Conservation (phyloP, 2,113 vertebrate species). For the Sus scrofa region T2T-Sscrofa CM000820.6:88705001-88705500, state of each 20-base stretch:
- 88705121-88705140: not conserved
- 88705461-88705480: not conserved
- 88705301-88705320: not conserved
- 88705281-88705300: not conserved
- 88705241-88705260: not conserved
- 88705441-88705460: not conserved
- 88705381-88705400: not conserved
- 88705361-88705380: not conserved
- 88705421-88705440: not conserved
- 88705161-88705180: not conserved
- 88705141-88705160: not conserved
- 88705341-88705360: not conserved
- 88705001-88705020: not conserved
- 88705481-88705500: not conserved
- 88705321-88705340: not conserved
- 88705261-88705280: not conserved
- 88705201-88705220: not conserved
- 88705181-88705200: not conserved
- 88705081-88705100: not conserved
- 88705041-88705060: not conserved
- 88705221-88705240: not conserved
- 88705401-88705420: not conserved
- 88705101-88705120: not conserved
- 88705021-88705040: not conserved
- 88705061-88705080: not conserved